phyloP scores from a whole-genome alignment of 2,113 vertebrate genomes.

The Gobius niger region DNA sequence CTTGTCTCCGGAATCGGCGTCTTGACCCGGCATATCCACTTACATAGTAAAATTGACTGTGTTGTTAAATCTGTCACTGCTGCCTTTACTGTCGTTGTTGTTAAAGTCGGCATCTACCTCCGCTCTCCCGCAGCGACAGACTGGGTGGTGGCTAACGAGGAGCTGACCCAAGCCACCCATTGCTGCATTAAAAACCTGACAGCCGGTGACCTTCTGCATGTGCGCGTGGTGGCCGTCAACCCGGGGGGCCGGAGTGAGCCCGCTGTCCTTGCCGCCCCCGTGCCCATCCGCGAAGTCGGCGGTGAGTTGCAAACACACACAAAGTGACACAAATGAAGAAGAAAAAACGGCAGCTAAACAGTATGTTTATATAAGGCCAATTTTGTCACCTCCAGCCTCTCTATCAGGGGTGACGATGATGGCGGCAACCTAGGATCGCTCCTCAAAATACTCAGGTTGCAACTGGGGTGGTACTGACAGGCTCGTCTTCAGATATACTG shows the following conservation, averaged over 20 bases:
- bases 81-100: background rate
- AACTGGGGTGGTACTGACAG: conserved; percentile 37
- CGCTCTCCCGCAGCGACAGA: conserved; percentile 72
- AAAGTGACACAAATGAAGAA: background rate
- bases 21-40: background rate
- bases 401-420: conserved; percentile 27
- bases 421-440: conserved; percentile 50
- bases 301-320: conserved; percentile 72
- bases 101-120: background rate
- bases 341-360: no score
- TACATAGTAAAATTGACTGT: background rate
- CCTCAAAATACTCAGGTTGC: conserved; percentile 57
- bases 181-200: conserved; percentile 78
- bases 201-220: conserved; percentile 78
- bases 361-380: background rate
- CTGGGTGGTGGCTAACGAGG: conserved; percentile 81
- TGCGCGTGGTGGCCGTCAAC: conserved; percentile 82
- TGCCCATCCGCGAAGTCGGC: conserved; percentile 78
- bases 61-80: background rate
- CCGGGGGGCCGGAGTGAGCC: conserved; percentile 74
- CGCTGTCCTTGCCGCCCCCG: conserved; percentile 69
- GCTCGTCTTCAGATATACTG: conserved; percentile 33
- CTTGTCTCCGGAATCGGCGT: no score
- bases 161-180: conserved; percentile 76
- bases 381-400: conserved; percentile 24